Evolutionary conservation across 2,888 invertebrate genomes (phyloP), one percentile per base, ranked within the genome.

Genomic region (Epiblema foenella): DNA sequence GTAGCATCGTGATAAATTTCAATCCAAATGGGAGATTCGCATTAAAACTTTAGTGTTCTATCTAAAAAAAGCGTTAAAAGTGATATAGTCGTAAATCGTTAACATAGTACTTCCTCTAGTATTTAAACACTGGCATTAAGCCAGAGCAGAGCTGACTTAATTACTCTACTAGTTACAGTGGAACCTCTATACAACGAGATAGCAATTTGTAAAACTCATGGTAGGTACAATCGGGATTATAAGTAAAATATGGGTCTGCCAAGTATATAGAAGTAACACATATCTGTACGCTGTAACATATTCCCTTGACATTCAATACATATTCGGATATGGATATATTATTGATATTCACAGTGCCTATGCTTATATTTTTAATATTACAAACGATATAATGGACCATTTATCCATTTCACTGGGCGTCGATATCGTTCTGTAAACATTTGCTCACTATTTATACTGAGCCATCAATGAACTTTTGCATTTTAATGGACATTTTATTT

Each of bases 61-160:
- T 37, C 65, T 46, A 59, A 65, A 65, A 68, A 63, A 54, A 37
- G 54, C 65, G 59, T 65, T 65, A 70, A 70, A 70, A 70, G 65
- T 60, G 65, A 70, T 70, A 60, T 65, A 66, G 65, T 42, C 59
- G 42, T 70, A 70, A 70, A 69, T 54, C 54, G 33, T 60, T 54
- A 46, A 52, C 46, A 60, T 70, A 70, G 54, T 65, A 54, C 59
- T 65, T 66, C 70, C 65, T 70, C 60, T 59, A 66, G 33, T 65
- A 42, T 69, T 69, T 58, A 51, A 58, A 69, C 58, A 66, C 37
- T 70, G 70, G 70, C 65, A 51, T 46, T 54, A 46, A 54, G 70
- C 70, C 70, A 70, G 42, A 33, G 65, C 59, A 70, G 20, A 20
- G 70, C 59, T 59, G 60, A 70, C 70, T 70, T 70, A 70, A 66